phyloP scores from a whole-genome alignment of 2,113 vertebrate genomes.

The Etheostoma cragini region DNA sequence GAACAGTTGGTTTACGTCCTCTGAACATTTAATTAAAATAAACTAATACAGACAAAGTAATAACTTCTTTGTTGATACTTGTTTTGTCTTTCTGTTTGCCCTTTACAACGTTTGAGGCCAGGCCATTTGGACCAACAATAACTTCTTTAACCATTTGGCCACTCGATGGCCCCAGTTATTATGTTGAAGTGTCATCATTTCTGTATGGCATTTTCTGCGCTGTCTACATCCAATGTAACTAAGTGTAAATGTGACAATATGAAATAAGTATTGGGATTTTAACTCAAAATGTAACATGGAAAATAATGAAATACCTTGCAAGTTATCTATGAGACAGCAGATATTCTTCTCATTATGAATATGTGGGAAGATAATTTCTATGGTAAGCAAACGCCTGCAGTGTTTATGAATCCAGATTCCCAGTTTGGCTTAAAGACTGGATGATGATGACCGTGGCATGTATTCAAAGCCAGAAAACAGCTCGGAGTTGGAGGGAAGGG shows the following conservation, averaged over 20 bases:
- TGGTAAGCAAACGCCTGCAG: constrained; percentile 59
- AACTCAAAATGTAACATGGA: background rate
- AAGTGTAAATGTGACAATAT: background rate
- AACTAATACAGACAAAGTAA: constrained; percentile 12
- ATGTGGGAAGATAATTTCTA: constrained; percentile 62
- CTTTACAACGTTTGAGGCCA: background rate
- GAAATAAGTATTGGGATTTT: background rate
- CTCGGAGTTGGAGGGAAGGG: constrained; percentile 43
- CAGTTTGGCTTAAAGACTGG: constrained; percentile 47
- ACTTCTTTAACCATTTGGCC: background rate
- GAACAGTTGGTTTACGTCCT: background rate
- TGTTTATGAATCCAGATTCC: constrained; percentile 74
- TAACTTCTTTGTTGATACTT: constrained; percentile 12
- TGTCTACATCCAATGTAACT: background rate
- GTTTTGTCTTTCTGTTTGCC: constrained; percentile 13
- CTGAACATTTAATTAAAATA: constrained; percentile 17
- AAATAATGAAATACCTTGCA: background rate
- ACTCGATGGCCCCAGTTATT: background rate
- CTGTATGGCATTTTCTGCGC: background rate
- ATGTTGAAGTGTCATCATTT: background rate
- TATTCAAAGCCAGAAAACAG: constrained; percentile 57
- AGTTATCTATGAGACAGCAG: background rate
- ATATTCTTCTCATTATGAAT: constrained; percentile 45
- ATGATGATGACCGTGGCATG: constrained; percentile 61
- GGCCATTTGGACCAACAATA: constrained; percentile 1